Percentiles rank a stretch among this genome's conserved stretches.
Evolutionary conservation across 2,113 vertebrate species (phyloP).

Genomic region (Tauraco erythrolophus): DNA sequence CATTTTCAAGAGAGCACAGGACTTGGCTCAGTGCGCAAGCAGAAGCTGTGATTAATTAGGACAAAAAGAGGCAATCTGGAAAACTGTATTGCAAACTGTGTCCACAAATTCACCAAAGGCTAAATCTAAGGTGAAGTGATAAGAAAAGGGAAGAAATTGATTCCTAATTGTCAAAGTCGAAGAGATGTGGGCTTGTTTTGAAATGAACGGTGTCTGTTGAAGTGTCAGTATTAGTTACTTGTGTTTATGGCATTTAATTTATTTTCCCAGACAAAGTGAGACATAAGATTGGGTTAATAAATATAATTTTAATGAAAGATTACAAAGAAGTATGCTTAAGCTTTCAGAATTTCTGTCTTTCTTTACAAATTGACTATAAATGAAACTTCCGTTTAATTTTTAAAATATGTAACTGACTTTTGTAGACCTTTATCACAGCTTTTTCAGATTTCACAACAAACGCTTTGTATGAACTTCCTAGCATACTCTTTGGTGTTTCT

Average conservation of each 20-base stretch:
- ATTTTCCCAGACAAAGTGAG: not conserved
- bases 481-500: not conserved
- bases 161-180: not conserved
- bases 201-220: not conserved
- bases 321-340: not conserved
- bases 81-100: not conserved
- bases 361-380: not conserved
- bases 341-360: not conserved
- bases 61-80: not conserved
- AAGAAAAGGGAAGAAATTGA: not conserved
- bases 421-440: not conserved
- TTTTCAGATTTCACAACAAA: not conserved
- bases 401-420: not conserved
- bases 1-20: not conserved
- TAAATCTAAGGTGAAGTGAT: not conserved
- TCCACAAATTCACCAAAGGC: not conserved
- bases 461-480: not conserved
- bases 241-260: not conserved
- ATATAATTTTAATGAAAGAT: not conserved
- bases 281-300: not conserved
- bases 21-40: not conserved
- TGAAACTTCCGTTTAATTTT: not conserved
- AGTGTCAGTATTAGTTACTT: not conserved
- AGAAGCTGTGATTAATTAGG: not conserved
- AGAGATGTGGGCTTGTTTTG: not conserved